Percentiles rank a stretch among this genome's conserved stretches.
These are phyloP conservation scores for Nothura maculosa DNA, from an alignment of 2,797 vertebrate species.

Conservation along the genomic window DNA sequence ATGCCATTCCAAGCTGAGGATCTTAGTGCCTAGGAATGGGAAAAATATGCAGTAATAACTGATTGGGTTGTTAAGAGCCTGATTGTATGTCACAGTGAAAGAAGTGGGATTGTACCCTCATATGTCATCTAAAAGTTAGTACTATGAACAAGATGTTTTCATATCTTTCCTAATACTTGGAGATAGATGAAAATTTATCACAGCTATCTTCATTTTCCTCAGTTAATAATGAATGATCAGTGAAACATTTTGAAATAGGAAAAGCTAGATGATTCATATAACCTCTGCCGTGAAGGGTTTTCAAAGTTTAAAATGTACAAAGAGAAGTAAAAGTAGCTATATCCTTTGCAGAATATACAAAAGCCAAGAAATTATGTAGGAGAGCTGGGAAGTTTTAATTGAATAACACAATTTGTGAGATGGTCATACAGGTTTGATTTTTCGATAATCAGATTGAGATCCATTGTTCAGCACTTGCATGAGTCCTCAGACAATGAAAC, in stretches of 20 bases:
- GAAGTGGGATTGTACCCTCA: constrained; percentile 5
- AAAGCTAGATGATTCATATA: constrained; percentile 65
- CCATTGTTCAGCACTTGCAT: constrained; percentile 38
- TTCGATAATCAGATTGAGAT: constrained; percentile 43
- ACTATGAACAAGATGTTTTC: constrained; percentile 71
- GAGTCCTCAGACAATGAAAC: constrained; percentile 58
- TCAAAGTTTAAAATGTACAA: constrained; percentile 31
- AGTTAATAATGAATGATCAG: constrained; percentile 76
- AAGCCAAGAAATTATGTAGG: constrained; percentile 15
- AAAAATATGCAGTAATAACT: neutral
- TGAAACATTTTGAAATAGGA: constrained; percentile 64
- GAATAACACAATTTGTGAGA: constrained; percentile 17
- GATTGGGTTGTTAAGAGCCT: constrained; percentile 38
- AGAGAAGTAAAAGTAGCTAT: constrained; percentile 12
- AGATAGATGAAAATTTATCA: constrained; percentile 60
- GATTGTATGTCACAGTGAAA: constrained; percentile 42
- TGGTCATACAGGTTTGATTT: constrained; percentile 41
- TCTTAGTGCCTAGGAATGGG: neutral
- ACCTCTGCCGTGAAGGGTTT: constrained; percentile 49
- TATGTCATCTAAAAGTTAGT: constrained; percentile 67
- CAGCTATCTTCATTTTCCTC: constrained; percentile 68
- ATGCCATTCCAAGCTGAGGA: constrained; percentile 16
- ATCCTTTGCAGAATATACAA: neutral
- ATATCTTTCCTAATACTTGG: constrained; percentile 61
- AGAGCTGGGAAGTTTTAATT: constrained; percentile 41